A percentile compares a stretch with the other conserved stretches of the same genome.
phyloP scores from a whole-genome alignment of 2,113 vertebrate species.

The Pelodiscus sinensis region DNA sequence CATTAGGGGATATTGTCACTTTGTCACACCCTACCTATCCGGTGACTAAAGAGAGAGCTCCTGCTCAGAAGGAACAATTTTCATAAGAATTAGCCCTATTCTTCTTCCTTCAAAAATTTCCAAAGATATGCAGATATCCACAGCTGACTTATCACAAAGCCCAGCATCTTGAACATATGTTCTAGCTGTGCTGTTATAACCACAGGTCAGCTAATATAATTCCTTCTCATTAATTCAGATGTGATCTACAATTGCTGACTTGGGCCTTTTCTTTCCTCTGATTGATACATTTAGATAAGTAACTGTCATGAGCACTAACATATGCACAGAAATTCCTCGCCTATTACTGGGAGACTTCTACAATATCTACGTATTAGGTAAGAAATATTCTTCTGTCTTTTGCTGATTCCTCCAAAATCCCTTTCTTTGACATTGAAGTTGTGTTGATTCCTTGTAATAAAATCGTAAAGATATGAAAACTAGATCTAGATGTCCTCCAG shows the following conservation, averaged over 20 bases:
- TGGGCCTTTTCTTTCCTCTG: background rate
- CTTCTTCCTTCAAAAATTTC: background rate
- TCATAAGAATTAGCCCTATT: background rate
- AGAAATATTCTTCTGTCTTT: background rate
- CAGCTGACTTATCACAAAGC: background rate
- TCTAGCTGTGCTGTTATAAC: background rate
- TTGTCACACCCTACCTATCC: accelerated
- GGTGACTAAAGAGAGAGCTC: background rate
- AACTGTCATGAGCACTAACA: background rate
- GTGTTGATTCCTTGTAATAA: background rate
- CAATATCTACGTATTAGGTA: background rate
- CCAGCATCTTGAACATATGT: accelerated
- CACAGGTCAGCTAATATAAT: background rate
- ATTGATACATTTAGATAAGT: background rate
- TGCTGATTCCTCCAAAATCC: background rate
- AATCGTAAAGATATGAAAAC: background rate
- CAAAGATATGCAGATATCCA: background rate
- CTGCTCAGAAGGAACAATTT: background rate
- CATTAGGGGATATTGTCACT: background rate
- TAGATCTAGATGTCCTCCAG: background rate
- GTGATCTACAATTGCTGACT: background rate
- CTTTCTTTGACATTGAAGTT: background rate
- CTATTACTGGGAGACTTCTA: background rate
- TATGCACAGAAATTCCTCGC: accelerated
- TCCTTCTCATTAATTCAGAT: background rate